phyloP scores from a whole-genome alignment of 1,140 invertebrate genomes.

The Cotesia glomerata region DNA sequence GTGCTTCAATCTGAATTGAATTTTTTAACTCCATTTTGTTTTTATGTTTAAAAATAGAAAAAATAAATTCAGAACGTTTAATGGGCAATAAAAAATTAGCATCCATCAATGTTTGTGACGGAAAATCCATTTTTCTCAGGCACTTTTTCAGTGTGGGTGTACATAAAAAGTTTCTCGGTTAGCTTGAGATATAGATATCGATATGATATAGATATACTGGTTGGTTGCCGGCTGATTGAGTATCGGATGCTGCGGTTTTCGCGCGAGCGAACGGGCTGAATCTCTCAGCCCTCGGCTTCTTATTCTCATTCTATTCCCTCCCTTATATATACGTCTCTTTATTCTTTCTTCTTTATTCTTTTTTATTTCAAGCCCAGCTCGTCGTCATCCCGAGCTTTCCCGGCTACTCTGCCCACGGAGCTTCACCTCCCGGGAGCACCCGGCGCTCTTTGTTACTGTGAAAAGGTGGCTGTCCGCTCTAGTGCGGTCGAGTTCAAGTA shows the following conservation, averaged over 20 bases:
- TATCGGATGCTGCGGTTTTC: slow-evolving; percentile 44
- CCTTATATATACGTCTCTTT: not conserved
- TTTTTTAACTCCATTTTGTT: no score
- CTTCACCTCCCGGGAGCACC: slow-evolving; percentile 25
- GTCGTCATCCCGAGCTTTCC: slow-evolving; percentile 7
- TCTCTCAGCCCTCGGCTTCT: slow-evolving; percentile 11
- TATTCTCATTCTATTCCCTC: not conserved
- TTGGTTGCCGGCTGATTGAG: slow-evolving; percentile 35
- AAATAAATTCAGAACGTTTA: no score
- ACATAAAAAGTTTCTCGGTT: slow-evolving; percentile 14
- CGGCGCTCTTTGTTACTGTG: slow-evolving; percentile 31
- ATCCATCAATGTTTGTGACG: no score
- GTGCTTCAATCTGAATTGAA: no score
- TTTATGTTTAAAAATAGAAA: no score
- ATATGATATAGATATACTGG: not conserved
- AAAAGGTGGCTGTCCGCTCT: slow-evolving; percentile 33
- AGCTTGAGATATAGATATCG: slow-evolving; percentile 16
- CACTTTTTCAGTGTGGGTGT: not conserved
- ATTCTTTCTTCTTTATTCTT: not conserved
- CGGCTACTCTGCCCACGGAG: slow-evolving; percentile 16
- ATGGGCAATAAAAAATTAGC: no score
- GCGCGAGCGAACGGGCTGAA: slow-evolving; percentile 36
- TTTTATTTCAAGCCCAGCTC: not conserved
- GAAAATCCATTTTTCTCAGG: slow-evolving; percentile 28
- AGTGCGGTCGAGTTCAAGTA: slow-evolving; percentile 10